Percentiles rank a stretch among this genome's conserved stretches.
These are phyloP conservation scores for Trilocha varians DNA, from an alignment of 2,888 invertebrate genomes.

Conservation along the genomic window DNA sequence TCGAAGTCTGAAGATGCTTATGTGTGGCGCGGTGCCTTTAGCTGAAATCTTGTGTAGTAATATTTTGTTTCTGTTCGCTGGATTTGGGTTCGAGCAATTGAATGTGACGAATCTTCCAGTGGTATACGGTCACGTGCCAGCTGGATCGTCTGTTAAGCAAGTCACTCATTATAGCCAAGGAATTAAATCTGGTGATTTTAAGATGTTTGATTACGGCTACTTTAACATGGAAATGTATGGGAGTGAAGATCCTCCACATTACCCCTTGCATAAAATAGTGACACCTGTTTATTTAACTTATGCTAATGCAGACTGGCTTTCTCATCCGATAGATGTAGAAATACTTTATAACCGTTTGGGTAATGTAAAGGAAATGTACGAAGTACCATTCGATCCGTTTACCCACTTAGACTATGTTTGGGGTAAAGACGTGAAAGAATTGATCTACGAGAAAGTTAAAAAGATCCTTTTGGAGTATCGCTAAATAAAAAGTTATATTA, in stretches of 20 bases:
- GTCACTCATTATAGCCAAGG: conserved; percentile 70
- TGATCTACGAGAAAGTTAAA: conserved; percentile 23
- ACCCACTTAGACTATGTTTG: conserved; percentile 52
- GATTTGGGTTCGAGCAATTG: conserved; percentile 70
- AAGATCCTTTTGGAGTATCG: not conserved
- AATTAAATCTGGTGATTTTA: conserved; percentile 36
- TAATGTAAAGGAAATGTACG: conserved; percentile 68
- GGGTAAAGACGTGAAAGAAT: conserved; percentile 39
- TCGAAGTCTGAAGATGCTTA: conserved; percentile 42
- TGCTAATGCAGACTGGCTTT: conserved; percentile 76
- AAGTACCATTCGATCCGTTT: conserved; percentile 64
- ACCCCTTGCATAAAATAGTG: conserved; percentile 31
- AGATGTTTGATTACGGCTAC: conserved; percentile 40
- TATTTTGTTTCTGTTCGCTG: conserved; percentile 72
- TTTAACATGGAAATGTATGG: conserved; percentile 39
- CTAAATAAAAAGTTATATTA: no score
- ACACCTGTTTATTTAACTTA: conserved; percentile 48
- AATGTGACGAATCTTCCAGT: conserved; percentile 74
- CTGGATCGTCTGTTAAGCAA: conserved; percentile 70
- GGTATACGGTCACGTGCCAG: conserved; percentile 65
- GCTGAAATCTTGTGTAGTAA: conserved; percentile 72
- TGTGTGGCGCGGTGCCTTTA: conserved; percentile 55
- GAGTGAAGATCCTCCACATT: conserved; percentile 31
- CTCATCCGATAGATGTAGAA: conserved; percentile 71
- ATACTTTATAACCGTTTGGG: conserved; percentile 61